phyloP scores from a whole-genome alignment of 2,888 invertebrate genomes.

The Melanargia galathea region DNA sequence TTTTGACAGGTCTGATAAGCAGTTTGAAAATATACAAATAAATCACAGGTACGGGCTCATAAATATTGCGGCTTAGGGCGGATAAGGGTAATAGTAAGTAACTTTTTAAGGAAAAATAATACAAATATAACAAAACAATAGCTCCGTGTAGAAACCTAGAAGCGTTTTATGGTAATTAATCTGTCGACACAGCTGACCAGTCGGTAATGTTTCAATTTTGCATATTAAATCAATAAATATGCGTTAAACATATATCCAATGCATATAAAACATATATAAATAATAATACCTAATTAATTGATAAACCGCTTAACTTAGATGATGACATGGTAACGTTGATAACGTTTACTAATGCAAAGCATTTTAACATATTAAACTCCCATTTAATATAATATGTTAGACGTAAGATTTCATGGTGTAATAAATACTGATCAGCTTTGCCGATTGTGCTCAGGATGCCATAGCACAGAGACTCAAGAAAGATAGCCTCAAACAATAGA shows the following conservation, averaged over 20 bases:
- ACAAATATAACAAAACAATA: slow-evolving; percentile 71
- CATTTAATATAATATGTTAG: neutral
- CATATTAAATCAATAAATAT: slow-evolving; percentile 5
- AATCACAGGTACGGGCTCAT: slow-evolving; percentile 54
- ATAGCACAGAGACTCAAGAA: slow-evolving; percentile 65
- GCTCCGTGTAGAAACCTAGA: slow-evolving; percentile 80
- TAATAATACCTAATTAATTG: neutral
- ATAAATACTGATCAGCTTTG: slow-evolving; percentile 38
- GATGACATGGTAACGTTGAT: neutral
- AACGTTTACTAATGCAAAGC: no score
- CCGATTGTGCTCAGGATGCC: slow-evolving; percentile 65
- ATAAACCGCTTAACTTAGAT: neutral
- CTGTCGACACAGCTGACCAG: slow-evolving; percentile 66
- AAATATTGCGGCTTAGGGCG: slow-evolving; percentile 77
- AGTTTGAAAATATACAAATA: slow-evolving; percentile 61
- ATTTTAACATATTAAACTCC: no score
- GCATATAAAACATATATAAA: neutral
- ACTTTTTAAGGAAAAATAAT: slow-evolving; percentile 67
- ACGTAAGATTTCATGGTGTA: neutral
- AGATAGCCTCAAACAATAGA: slow-evolving; percentile 63
- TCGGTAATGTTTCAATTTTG: slow-evolving; percentile 30
- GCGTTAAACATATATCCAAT: neutral
- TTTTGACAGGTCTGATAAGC: slow-evolving; percentile 64
- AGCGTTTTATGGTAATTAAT: slow-evolving; percentile 70
- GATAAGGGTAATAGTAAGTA: slow-evolving; percentile 68